Evolutionary conservation across 64 coral and sea anemone genomes (phyloP).

Genomic region (Pocillopora damicornis): DNA sequence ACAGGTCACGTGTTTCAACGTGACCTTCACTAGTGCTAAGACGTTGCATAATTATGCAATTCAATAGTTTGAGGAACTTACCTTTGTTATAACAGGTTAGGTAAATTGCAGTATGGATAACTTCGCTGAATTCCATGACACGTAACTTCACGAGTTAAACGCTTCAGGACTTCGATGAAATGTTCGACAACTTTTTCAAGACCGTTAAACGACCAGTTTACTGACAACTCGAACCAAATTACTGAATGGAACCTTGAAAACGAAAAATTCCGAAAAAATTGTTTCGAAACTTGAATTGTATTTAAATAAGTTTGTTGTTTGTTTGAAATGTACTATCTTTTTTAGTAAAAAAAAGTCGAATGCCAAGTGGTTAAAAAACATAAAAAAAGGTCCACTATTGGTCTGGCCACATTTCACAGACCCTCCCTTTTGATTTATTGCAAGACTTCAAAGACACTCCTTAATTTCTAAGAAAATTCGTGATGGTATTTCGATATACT

Average conservation of each 20-base stretch:
- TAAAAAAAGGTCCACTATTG: too few species aligned
- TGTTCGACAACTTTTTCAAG: not conserved
- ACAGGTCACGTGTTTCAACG: slow-evolving; percentile 23
- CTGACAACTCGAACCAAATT: too few species aligned
- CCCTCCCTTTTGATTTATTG: too few species aligned
- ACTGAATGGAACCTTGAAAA: too few species aligned
- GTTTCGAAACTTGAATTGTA: not conserved
- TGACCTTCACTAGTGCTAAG: not conserved
- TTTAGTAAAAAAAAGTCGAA: not conserved
- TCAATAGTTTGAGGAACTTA: not conserved
- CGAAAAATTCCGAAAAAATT: not conserved
- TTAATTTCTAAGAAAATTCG: too few species aligned
- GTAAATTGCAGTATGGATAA: not conserved
- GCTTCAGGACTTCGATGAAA: not conserved
- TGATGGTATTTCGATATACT: too few species aligned
- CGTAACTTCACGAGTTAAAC: slow-evolving; percentile 40
- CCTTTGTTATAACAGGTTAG: not conserved
- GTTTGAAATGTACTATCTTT: not conserved
- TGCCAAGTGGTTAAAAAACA: not conserved
- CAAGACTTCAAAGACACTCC: too few species aligned
- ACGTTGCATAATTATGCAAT: not conserved
- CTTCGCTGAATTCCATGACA: slow-evolving; percentile 19
- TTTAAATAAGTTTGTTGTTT: not conserved
- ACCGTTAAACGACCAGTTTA: too few species aligned
- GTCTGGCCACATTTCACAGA: too few species aligned